Conservation (phyloP, 1,140 invertebrate genomes). For the Drosophila sp. region DNA sequence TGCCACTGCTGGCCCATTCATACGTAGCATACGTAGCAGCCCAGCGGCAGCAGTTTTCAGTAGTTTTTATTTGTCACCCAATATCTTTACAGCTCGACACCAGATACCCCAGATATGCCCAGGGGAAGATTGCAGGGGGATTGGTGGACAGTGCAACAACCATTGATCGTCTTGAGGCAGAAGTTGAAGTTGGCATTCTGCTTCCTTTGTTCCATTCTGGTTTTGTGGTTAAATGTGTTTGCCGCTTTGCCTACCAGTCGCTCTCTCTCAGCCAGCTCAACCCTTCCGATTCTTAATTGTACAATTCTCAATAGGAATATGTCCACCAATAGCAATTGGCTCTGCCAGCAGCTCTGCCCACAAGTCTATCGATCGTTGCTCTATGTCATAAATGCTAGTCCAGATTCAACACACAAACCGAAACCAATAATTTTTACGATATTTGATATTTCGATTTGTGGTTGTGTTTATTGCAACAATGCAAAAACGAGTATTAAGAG, state of each 20-base stretch:
- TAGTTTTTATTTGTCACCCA: conserved; percentile 83
- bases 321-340: conserved; percentile 59
- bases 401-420: conserved; percentile 50
- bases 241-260: conserved; percentile 38
- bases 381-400: conserved; percentile 42
- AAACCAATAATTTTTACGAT: conserved; percentile 60
- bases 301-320: conserved; percentile 51
- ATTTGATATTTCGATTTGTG: conserved; percentile 73
- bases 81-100: conserved; percentile 79
- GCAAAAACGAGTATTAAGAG: conserved; percentile 20
- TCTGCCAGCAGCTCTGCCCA: conserved; percentile 15
- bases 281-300: conserved; percentile 38
- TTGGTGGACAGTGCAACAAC: conserved; percentile 28
- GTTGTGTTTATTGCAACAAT: conserved; percentile 47
- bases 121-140: background rate
- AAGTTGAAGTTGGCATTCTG: conserved; percentile 51
- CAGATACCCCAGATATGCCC: conserved; percentile 51
- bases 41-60: conserved; percentile 75
- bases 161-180: conserved; percentile 69
- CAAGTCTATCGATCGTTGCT: conserved; percentile 67
- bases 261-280: conserved; percentile 35
- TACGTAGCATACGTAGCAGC: conserved; percentile 41
- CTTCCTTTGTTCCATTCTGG: conserved; percentile 74
- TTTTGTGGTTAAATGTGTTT: conserved; percentile 75
- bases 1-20: conserved; percentile 61